Percentiles rank a stretch among this genome's conserved stretches.
Evolutionary conservation across 35 echinoderm and acorn worm species (phyloP).

Genomic region (Apostichopus californicus): DNA sequence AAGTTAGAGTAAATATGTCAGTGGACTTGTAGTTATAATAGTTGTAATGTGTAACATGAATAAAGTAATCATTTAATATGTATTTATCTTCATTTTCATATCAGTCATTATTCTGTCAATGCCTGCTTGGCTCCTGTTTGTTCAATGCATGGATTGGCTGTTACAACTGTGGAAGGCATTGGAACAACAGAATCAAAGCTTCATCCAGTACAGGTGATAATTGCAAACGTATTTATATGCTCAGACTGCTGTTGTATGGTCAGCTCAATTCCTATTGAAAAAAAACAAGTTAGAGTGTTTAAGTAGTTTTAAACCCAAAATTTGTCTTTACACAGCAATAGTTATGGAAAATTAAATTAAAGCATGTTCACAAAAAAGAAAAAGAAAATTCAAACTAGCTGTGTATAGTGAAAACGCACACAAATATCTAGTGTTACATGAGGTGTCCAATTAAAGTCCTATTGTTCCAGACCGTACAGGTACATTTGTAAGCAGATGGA

Average conservation of each 20-base stretch:
- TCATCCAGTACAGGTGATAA: slow-evolving; percentile 84
- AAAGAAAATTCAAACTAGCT: too few species aligned
- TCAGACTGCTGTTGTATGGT: background rate
- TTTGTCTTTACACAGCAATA: background rate
- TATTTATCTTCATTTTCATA: background rate
- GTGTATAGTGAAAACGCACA: too few species aligned
- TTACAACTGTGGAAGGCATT: slow-evolving; percentile 94
- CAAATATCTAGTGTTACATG: too few species aligned
- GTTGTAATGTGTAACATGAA: background rate
- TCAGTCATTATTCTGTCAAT: slow-evolving; percentile 77
- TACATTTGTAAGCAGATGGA: too few species aligned
- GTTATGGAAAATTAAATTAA: background rate
- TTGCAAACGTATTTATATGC: background rate
- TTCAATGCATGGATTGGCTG: slow-evolving; percentile 77
- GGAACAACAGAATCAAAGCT: slow-evolving; percentile 66
- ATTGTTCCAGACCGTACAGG: too few species aligned
- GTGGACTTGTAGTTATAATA: background rate
- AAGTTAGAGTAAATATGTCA: background rate
- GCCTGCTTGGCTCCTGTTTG: slow-evolving; percentile 85
- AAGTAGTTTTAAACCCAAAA: too few species aligned
- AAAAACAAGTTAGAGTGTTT: too few species aligned
- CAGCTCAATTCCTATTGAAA: background rate
- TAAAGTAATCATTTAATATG: background rate
- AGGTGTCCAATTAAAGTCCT: too few species aligned
- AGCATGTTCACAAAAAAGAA: background rate